A percentile compares a stretch with the other conserved stretches of the same genome.
phyloP scores from a whole-genome alignment of 2,888 invertebrate genomes.

The Phaonia tiefii region DNA sequence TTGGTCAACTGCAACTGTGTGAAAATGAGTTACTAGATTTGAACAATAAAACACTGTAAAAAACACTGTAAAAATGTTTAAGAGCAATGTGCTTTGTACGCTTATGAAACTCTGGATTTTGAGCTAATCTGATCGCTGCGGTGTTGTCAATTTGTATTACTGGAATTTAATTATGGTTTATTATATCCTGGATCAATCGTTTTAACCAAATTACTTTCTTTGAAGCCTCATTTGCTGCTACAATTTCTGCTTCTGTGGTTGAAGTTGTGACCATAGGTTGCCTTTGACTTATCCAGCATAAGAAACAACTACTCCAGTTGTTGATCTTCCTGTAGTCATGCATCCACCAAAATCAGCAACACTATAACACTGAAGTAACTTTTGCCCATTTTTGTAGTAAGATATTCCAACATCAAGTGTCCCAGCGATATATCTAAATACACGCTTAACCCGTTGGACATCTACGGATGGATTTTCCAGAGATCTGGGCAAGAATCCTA shows the following conservation, averaged over 20 bases:
- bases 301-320: background rate
- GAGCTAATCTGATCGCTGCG: conserved; percentile 15
- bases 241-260: background rate
- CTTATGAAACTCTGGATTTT: conserved; percentile 28
- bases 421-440: background rate
- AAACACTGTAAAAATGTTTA: conserved; percentile 35
- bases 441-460: background rate
- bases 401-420: background rate
- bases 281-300: background rate
- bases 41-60: too few species aligned
- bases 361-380: background rate
- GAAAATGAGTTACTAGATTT: too few species aligned
- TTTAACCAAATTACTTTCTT: background rate
- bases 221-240: background rate
- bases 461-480: background rate
- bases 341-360: background rate
- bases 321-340: background rate
- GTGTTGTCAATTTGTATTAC: background rate
- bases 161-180: background rate
- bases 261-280: background rate
- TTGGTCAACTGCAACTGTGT: too few species aligned
- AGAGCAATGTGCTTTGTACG: conserved; percentile 13
- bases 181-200: background rate
- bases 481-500: background rate
- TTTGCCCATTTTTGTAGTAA: background rate